Conservation (phyloP, 2,113 vertebrate species). For the Podiceps cristatus region DNA sequence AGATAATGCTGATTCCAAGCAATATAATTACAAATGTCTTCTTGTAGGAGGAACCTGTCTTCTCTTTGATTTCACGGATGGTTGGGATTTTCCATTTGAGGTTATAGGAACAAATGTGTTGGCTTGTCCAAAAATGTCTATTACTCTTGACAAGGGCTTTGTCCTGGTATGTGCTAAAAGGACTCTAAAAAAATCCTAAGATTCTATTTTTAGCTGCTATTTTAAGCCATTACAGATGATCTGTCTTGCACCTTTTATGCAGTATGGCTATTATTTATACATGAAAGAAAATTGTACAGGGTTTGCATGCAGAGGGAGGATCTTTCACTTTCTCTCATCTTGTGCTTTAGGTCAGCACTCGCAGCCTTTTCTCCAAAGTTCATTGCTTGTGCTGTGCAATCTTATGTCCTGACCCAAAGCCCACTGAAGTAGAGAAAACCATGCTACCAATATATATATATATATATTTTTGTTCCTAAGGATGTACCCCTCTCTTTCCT, state of each 20-base stretch:
- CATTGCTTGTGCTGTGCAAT: not conserved
- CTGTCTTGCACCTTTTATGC: slow-evolving; percentile 38
- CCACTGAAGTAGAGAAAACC: not conserved
- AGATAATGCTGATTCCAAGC: slow-evolving; percentile 18
- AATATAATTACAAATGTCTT: slow-evolving; percentile 55
- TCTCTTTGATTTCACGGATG: slow-evolving; percentile 60
- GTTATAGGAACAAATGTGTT: slow-evolving; percentile 50
- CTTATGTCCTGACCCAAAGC: not conserved
- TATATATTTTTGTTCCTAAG: not conserved
- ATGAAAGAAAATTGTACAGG: slow-evolving; percentile 23
- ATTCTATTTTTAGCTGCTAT: slow-evolving; percentile 12
- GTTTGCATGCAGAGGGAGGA: not conserved
- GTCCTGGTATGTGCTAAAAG: slow-evolving; percentile 55
- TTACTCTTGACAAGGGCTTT: slow-evolving; percentile 35
- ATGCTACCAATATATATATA: not conserved
- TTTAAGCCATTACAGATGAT: slow-evolving; percentile 40
- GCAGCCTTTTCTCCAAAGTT: not conserved
- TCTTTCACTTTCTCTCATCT: not conserved
- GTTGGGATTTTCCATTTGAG: slow-evolving; percentile 59
- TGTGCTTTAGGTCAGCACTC: not conserved
- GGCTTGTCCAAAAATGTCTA: slow-evolving; percentile 26
- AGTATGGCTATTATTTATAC: slow-evolving; percentile 40
- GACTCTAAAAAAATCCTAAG: not conserved
- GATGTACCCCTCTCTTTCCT: not conserved
- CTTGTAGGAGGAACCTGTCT: slow-evolving; percentile 49